These are phyloP conservation scores for Mormyrus proboscirostris DNA, from an alignment of 2,797 vertebrate species.

Conservation along the genomic window DNA sequence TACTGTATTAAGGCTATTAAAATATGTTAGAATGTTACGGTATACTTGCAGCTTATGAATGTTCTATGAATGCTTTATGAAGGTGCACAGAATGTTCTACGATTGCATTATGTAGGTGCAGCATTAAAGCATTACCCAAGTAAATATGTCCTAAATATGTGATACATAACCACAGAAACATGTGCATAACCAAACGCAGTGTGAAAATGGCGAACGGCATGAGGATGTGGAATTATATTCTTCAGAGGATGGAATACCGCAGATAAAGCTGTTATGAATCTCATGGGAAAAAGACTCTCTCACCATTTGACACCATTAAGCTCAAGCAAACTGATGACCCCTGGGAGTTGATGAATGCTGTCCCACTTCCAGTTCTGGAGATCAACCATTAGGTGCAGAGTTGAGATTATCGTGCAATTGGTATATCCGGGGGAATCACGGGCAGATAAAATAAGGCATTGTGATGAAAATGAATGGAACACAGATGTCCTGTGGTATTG, in stretches of 20 bases:
- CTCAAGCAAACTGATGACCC: constrained; percentile 59
- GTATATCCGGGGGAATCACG: constrained; percentile 42
- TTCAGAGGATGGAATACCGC: constrained; percentile 34
- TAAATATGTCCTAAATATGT: background rate
- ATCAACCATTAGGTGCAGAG: constrained; percentile 37
- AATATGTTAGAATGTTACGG: background rate
- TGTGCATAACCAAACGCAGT: background rate
- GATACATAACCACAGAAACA: background rate
- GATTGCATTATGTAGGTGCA: background rate
- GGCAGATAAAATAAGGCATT: constrained; percentile 42
- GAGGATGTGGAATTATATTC: background rate
- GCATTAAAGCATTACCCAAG: background rate
- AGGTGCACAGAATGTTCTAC: background rate
- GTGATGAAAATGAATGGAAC: constrained; percentile 52
- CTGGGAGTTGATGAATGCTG: constrained; percentile 42
- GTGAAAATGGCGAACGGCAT: background rate
- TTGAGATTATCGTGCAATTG: constrained; percentile 32
- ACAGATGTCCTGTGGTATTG: constrained; percentile 45
- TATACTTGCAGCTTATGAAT: background rate
- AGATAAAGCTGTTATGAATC: constrained; percentile 35
- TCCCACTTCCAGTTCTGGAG: constrained; percentile 21
- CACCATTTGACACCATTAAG: constrained; percentile 62
- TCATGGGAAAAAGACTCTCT: constrained; percentile 50
- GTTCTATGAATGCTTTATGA: background rate
- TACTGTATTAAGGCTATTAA: background rate